A percentile compares a stretch with the other conserved stretches of the same genome.
Conservation (phyloP, 30 jellyfish, hydroid and myxozoan genomes). For the Mastigias papua region DNA sequence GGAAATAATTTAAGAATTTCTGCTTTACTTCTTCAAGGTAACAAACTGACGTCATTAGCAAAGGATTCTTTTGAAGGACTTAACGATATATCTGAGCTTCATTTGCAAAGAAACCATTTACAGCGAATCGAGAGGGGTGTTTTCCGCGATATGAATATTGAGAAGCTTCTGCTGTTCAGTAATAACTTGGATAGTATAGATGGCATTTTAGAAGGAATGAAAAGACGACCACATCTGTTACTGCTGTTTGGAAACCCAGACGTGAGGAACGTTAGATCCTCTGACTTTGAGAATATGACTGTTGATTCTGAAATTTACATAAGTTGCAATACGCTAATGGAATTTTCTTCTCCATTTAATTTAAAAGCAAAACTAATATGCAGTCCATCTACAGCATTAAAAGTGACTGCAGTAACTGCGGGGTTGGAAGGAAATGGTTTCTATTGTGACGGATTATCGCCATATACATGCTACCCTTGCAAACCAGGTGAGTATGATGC, state of each 20-base stretch:
- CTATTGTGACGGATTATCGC: background rate
- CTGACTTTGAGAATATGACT: background rate
- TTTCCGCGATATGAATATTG: background rate
- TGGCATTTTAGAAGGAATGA: slow-evolving; percentile 8
- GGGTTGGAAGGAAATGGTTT: background rate
- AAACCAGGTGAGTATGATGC: background rate
- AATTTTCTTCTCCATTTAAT: background rate
- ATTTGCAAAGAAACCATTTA: background rate
- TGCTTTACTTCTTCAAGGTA: background rate
- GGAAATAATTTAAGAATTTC: background rate
- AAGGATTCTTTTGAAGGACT: background rate
- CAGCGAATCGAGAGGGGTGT: background rate
- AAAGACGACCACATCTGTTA: no score
- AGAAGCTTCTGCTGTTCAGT: background rate
- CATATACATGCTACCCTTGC: background rate
- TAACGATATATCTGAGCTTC: background rate
- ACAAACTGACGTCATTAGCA: background rate
- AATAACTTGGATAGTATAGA: background rate
- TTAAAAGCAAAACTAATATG: background rate
- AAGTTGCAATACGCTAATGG: background rate
- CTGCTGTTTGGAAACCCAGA: no score
- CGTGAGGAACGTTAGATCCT: no score
- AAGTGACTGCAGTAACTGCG: background rate
- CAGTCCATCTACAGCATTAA: background rate
- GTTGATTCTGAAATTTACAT: background rate